Evolutionary conservation across 2,797 vertebrate species (phyloP).

Genomic region (Fistularia commersonii): DNA sequence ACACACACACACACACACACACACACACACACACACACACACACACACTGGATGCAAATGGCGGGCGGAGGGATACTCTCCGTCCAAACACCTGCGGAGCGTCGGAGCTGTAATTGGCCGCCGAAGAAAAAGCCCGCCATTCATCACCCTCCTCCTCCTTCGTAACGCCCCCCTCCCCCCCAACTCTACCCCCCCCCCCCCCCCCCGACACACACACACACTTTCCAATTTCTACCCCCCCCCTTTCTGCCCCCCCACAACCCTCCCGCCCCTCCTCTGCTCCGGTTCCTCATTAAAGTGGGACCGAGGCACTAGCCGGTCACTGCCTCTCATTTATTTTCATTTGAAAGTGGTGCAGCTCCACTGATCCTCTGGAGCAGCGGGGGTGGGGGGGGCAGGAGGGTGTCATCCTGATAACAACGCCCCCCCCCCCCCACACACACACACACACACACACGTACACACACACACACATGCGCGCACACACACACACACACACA

Average conservation of each 20-base stretch:
- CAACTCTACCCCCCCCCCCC: slow-evolving; percentile 19
- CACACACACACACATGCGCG: slow-evolving; percentile 4
- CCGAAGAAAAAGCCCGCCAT: slow-evolving; percentile 24
- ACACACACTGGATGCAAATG: slow-evolving; percentile 54
- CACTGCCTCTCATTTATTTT: slow-evolving; percentile 83
- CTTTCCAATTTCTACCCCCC: slow-evolving; percentile 4
- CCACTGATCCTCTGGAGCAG: slow-evolving; percentile 69
- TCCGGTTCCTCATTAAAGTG: slow-evolving; percentile 76
- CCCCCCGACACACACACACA: too few species aligned
- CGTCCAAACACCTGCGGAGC: slow-evolving; percentile 63
- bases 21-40: slow-evolving; percentile 11
- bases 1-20: slow-evolving; percentile 1
- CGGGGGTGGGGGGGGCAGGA: slow-evolving; percentile 53
- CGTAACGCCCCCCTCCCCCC: slow-evolving; percentile 34
- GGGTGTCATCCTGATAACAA: slow-evolving; percentile 73
- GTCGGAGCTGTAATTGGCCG: slow-evolving; percentile 73
- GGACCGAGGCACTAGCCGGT: slow-evolving; percentile 75
- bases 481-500: slow-evolving; percentile 6
- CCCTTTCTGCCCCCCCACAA: slow-evolving; percentile 3
- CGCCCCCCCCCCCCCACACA: slow-evolving; percentile 35
- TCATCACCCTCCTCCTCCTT: slow-evolving; percentile 12
- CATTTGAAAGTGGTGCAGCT: slow-evolving; percentile 79
- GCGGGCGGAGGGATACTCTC: slow-evolving; percentile 51
- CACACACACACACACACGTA: slow-evolving; percentile 17
- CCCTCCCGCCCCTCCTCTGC: slow-evolving; percentile 24